Evolutionary conservation across 2,888 invertebrate species (phyloP).

Genomic region (Linnaemya tessellans): DNA sequence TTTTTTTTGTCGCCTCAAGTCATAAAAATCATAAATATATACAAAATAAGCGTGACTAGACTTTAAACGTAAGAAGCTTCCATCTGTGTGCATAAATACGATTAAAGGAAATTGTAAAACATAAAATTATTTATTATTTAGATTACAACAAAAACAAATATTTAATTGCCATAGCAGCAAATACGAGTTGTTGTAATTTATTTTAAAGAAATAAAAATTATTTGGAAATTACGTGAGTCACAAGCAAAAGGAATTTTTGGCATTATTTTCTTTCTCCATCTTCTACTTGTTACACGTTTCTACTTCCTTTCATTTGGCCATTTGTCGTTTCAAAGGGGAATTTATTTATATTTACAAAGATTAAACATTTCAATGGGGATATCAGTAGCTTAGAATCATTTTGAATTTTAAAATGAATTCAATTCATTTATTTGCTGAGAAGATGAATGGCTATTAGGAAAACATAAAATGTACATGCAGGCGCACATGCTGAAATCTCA

Average conservation of each 20-base stretch:
- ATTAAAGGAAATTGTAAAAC: slow-evolving; percentile 17
- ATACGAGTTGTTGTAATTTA: slow-evolving; percentile 37
- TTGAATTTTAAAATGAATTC: slow-evolving; percentile 23
- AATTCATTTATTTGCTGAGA: slow-evolving; percentile 32
- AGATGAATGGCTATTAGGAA: slow-evolving; percentile 10
- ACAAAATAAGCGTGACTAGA: slow-evolving; percentile 61
- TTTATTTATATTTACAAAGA: neutral
- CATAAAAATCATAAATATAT: slow-evolving; percentile 61
- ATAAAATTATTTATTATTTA: slow-evolving; percentile 40
- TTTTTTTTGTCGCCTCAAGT: slow-evolving; percentile 61
- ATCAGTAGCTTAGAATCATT: slow-evolving; percentile 37
- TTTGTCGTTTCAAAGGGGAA: slow-evolving; percentile 8
- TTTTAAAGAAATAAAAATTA: slow-evolving; percentile 38
- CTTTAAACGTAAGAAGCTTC: slow-evolving; percentile 17
- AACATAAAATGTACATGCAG: neutral
- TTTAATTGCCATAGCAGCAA: slow-evolving; percentile 2
- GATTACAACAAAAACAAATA: slow-evolving; percentile 18
- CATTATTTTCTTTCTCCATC: neutral
- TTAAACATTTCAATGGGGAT: neutral
- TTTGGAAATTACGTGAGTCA: slow-evolving; percentile 61
- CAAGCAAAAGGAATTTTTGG: neutral
- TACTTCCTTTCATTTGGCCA: neutral
- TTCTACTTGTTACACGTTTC: neutral
- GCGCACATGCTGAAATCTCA: neutral
- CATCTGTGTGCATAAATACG: neutral